Conservation (phyloP, 2,888 invertebrate species). For the Clistopyga incitator region DNA sequence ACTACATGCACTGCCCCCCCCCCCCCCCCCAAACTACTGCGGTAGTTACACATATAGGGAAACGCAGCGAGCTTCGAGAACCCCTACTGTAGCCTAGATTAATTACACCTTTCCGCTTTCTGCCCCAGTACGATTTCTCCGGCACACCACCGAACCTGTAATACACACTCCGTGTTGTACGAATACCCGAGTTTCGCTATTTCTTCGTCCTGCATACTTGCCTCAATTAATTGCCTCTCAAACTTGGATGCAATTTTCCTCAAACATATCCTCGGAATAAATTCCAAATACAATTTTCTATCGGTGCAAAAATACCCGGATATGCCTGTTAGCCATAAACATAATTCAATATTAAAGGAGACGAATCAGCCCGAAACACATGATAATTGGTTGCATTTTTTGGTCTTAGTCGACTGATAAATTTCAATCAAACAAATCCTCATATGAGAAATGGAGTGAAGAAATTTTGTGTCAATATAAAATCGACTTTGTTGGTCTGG, state of each 20-base stretch:
- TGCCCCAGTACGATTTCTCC: slow-evolving; percentile 56
- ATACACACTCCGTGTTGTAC: slow-evolving; percentile 21
- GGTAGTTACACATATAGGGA: slow-evolving; percentile 29
- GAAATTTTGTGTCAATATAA: too few relatives aligned
- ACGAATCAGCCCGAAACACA: too few relatives aligned
- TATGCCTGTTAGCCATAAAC: too few relatives aligned
- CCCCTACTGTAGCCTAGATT: slow-evolving; percentile 55
- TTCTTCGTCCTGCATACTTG: slow-evolving; percentile 21
- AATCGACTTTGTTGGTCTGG: too few relatives aligned
- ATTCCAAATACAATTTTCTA: neutral
- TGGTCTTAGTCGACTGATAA: too few relatives aligned
- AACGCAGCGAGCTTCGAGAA: slow-evolving; percentile 21
- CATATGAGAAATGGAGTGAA: too few relatives aligned
- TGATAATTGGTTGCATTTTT: too few relatives aligned
- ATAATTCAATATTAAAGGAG: too few relatives aligned
- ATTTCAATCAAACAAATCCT: too few relatives aligned
- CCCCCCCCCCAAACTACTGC: slow-evolving; percentile 42
- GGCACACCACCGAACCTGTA: slow-evolving; percentile 31
- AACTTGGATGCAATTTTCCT: neutral
- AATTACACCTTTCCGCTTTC: slow-evolving; percentile 59
- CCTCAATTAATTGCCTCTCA: slow-evolving; percentile 49
- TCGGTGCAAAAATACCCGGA: neutral
- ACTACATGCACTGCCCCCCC: neutral
- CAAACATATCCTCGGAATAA: neutral
- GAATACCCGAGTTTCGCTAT: slow-evolving; percentile 26